Evolutionary conservation across 2,797 vertebrate genomes (phyloP), one percentile per base, ranked within the genome.

Genomic region (Emydoidea blandingii): DNA sequence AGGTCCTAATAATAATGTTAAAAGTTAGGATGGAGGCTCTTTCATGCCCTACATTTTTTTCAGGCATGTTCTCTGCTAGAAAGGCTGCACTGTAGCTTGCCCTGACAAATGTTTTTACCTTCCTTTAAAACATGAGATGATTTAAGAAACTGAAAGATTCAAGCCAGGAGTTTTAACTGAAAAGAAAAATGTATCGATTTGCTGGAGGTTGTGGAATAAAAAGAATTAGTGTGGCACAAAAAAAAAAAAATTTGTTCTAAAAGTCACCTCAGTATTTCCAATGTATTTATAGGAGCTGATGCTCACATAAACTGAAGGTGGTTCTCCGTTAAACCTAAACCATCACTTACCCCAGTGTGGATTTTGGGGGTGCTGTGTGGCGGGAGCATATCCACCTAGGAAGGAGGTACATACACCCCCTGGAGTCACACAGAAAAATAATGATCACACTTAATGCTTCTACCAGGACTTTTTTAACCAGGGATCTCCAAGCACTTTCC

Each of bases 101-200:
- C 37, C 47, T 50, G 23, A 74, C 47, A 80, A 85, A 31, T 50
- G 59, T 62, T 92, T 96, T 95, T 0, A 0, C 62, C 31, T 49
- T 37, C 85, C 23, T 82, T 94, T 95, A 95, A 92, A 93, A 95
- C 87, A 86, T 59, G 68, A 87, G 68, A 83, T 94, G 96, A 97
- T 97, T 97, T 96, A 97, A 94, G 92, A 79, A 91, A 79, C 86
- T 23, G 23, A 90, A 93, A 96, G 89, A 83, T 85, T 93, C 87
- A 95, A 86, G 90, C 84, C 79, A 83, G 91, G 93, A 91, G 87
- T 93, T 92, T 87, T 89, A 95, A 95, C 92, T 1, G 6, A 94
- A 95, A 96, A 97, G 91, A 41, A 41, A 41, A 41, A 90, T 11
- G 10, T 94, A 96, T 97, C 1, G 88, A 95, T 97, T 97, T 95